Conservation (phyloP, 2,888 invertebrate species). For the Tetrapedia diversipes region DNA sequence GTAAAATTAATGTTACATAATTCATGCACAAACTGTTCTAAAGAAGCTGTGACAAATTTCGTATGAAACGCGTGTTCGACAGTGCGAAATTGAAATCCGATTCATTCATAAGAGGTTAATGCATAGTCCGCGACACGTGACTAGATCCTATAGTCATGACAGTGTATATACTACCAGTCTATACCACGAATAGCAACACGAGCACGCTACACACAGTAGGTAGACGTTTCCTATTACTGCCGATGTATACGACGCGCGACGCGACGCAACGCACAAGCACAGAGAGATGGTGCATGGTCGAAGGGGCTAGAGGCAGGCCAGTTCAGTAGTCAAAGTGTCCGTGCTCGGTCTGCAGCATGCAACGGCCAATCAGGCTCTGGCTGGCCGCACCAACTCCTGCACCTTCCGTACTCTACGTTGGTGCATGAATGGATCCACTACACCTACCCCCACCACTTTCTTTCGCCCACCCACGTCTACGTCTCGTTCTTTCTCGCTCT, state of each 20-base stretch:
- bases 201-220: conserved; percentile 15
- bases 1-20: too few species aligned
- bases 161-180: background rate
- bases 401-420: conserved; percentile 68
- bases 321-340: conserved; percentile 61
- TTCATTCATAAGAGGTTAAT: conserved; percentile 40
- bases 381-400: conserved; percentile 59
- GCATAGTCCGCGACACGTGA: conserved; percentile 29
- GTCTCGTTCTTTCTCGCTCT: conserved; percentile 33
- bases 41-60: too few species aligned
- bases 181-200: conserved; percentile 1
- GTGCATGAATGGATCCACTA: conserved; percentile 70
- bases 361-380: conserved; percentile 67
- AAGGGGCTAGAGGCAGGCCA: background rate
- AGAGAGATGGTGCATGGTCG: conserved; percentile 9
- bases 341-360: conserved; percentile 56
- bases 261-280: too few species aligned
- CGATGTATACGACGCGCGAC: conserved; percentile 17
- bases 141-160: conserved; percentile 33
- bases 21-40: background rate
- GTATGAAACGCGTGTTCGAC: background rate
- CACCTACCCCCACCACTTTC: conserved; percentile 67
- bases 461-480: conserved; percentile 68
- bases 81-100: conserved; percentile 18
- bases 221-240: conserved; percentile 40